Percentiles rank a stretch among this genome's conserved stretches.
Evolutionary conservation across 2,888 invertebrate genomes (phyloP).

Genomic region (Galeruca laticollis): DNA sequence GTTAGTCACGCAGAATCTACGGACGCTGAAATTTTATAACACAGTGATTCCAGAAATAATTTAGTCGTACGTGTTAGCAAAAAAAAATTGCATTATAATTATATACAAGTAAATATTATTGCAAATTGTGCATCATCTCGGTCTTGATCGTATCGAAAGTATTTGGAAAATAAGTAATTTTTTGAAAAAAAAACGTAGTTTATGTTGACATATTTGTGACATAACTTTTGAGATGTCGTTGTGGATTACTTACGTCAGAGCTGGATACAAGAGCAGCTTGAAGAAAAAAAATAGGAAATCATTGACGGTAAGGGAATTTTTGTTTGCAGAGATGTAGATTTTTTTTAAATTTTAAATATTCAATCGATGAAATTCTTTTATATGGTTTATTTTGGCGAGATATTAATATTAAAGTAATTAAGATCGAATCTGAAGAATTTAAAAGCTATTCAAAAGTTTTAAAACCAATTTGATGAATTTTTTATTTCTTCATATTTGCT

Average conservation of each 20-base stretch:
- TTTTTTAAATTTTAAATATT: too few species aligned
- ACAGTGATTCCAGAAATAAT: conserved; percentile 11
- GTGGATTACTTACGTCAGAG: conserved; percentile 58
- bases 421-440: too few species aligned
- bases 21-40: background rate
- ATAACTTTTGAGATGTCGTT: conserved; percentile 51
- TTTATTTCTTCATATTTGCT: too few species aligned
- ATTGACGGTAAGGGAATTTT: background rate
- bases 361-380: too few species aligned
- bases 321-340: background rate
- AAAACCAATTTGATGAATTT: too few species aligned
- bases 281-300: conserved; percentile 31
- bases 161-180: background rate
- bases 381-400: too few species aligned
- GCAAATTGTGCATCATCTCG: background rate
- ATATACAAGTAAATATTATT: background rate
- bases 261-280: conserved; percentile 47
- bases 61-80: background rate
- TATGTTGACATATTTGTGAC: background rate
- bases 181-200: conserved; percentile 1
- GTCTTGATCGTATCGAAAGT: too few species aligned
- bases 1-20: conserved; percentile 32
- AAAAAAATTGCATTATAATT: background rate
- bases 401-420: too few species aligned
- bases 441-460: too few species aligned